Base-by-base conservation (phyloP, 2,888 invertebrate genomes). In the Melitaea athalia region DNA sequence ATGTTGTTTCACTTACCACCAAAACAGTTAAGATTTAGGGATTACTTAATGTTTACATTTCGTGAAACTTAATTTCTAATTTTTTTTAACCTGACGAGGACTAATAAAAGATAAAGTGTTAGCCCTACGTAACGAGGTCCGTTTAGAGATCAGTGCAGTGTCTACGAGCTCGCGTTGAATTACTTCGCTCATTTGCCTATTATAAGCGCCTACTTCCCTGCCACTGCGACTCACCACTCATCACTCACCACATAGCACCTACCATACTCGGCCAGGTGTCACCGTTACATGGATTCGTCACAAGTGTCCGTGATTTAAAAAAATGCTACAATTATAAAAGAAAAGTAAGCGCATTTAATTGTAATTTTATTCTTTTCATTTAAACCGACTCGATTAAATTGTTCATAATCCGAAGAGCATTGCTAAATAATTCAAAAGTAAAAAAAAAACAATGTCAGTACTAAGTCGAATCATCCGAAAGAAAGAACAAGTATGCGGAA, bases 141-240 rank as follows among this genome's bases (percentile, higher is more conserved):
- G 65, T 67, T 53, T 68, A 65, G 66, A 70, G 74, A 74, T 74
- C 74, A 72, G 66, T 73, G 75, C 64, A 72, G 74, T 70, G 71
- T 72, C 74, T 72, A 77, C 70, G 75, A 72, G 67, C 65, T 70
- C 63, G 67, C 69, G 63, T 67, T 74, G 69, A 66, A 63, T 68
- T 63, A 60, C 63, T 64, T 59, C 63, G 63, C 71, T 69, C 67
- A 69, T 65, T 64, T 70, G 63, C 50, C 55, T 63, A 59, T 68
- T 66, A 65, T 65, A 65, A 68, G 59, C 70, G 59, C 57, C 64
- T 67, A 31, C 59, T 53, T 43, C 24, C 55, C 49, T 55, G 33
- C 53, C 31, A 33, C 3, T 11, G 52, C 24, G 5, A 24, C 17
- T 45, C 38, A 57, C 59, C 63, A 62, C 72, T 68, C 24, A 17